Evolutionary conservation across 1,140 invertebrate species (phyloP), one percentile per base, ranked within the genome.

Genomic region (Pemphigus obesinymphae): DNA sequence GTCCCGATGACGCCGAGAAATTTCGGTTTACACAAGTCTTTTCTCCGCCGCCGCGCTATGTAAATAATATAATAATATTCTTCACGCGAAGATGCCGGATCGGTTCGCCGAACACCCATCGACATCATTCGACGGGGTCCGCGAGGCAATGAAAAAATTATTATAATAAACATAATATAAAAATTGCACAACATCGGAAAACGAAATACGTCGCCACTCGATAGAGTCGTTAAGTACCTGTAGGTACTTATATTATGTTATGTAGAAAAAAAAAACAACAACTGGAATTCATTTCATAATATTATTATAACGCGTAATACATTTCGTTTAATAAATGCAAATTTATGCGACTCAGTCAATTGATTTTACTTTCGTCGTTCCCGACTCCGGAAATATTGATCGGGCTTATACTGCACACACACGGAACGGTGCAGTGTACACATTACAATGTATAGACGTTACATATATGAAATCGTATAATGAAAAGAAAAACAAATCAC

Each of bases 331-430:
- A 70, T 70, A 45, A 43, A 70, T 70, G 37, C 37, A 70, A 70
- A 70, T 45, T 20, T 70, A 26, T 70, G 68, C 40, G 68, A 43
- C 40, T 29, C 68, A 23, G 37, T 70, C 68, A 45, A 45, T 29
- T 43, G 37, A 45, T 70, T 70, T 70, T 45, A 70, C 68, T 70
- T 43, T 70, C 40, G 40, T 70, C 40, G 40, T 23, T 70, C n/a
- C 45, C 26, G 23, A 6, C 40, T 70, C 68, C 40, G 68, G 68
- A 70, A 70, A 45, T 43, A 26, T 45, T 6, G 68, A 70, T 70
- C 40, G 68, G n/a, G n/a, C n/a, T n/a, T n/a, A n/a, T 40, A 50
- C 15, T 50, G 6, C 3, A 29, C 23, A 45, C 37, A 70, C 5
- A 70, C 20, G n/a, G 5, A 23, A 10, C 4, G 0, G 10, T 40